Evolutionary conservation across 2,113 vertebrate species (phyloP), one percentile per base, ranked within the genome.

Genomic region (Archilochus colubris): DNA sequence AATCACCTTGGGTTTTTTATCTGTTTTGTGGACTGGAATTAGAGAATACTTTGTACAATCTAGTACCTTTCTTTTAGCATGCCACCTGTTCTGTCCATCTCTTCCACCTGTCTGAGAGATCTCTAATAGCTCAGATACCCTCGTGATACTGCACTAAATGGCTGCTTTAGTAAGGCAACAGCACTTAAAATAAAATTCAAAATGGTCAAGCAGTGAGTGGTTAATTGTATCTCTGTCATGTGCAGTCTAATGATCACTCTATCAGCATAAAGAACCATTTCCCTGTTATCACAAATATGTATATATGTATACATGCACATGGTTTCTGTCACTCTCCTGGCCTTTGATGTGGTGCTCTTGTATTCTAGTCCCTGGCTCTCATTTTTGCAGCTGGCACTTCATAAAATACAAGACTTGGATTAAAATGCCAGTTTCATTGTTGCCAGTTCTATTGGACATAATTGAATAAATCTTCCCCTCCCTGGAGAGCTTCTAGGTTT

Each of bases 281-380:
- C 66, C 17, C 31, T 61, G 0, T 33, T 57, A 24, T 30, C 33
- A 20, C 48, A 51, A 36, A 40, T 23, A 13, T 0, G 2, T 28
- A 1, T 28, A 6, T 25, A 10, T 38, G 7, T 33, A 1, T 22
- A 8, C 4, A 33, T 40, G 33, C 3, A 14, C 36, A 36, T 3
- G 10, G 44, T 13, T 61, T 50, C 33, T 73, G 58, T 57, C 68
- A 8, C 36, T 75, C 18, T 83, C 43, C n/a, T 81, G 66, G 46
- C 28, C 72, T 63, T 30, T 30, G 4, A 22, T 55, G 38, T 67
- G 57, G 22, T 31, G 22, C 38, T 75, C 22, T 86, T 2, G 21
- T 55, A 18, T 72, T 80, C 6, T 16, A 15, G 31, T 51, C 22
- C 63, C 57, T 58, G 1, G 2, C 53, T 72, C 43, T 87, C 40